These are phyloP conservation scores for Andricus grossulariae DNA, from an alignment of 1,140 invertebrate genomes.

Conservation along the genomic window DNA sequence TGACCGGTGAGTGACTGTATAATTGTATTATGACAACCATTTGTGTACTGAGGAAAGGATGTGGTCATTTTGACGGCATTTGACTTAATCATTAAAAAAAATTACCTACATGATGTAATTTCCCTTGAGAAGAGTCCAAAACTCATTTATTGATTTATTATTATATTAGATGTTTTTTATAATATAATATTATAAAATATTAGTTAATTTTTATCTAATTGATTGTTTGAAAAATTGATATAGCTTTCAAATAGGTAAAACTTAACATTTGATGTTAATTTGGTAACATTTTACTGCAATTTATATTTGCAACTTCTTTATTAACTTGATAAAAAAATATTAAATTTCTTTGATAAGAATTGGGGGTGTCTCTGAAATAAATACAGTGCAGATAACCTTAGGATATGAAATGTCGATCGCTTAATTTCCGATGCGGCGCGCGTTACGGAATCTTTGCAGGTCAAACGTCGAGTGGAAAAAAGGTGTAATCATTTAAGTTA, in stretches of 20 bases:
- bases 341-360: too few species aligned
- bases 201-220: too few species aligned
- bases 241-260: too few species aligned
- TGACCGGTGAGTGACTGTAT: constrained; percentile 6
- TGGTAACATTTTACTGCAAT: too few species aligned
- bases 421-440: not conserved
- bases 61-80: not conserved
- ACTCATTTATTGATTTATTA: not conserved
- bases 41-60: not conserved
- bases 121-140: not conserved
- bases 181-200: too few species aligned
- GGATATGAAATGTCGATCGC: not conserved
- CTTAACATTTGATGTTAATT: too few species aligned
- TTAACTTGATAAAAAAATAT: too few species aligned
- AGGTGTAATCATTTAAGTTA: constrained; percentile 5
- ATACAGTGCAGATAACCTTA: not conserved
- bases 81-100: not conserved
- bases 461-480: not conserved
- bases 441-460: constrained; percentile 7
- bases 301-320: too few species aligned
- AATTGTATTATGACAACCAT: constrained; percentile 2
- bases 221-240: too few species aligned
- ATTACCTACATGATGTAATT: not conserved
- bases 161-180: too few species aligned
- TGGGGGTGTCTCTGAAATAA: too few species aligned